A percentile compares a stretch with the other conserved stretches of the same genome.
These are phyloP conservation scores for Stenodema calcarata DNA, from an alignment of 2,888 invertebrate species.

Conservation along the genomic window DNA sequence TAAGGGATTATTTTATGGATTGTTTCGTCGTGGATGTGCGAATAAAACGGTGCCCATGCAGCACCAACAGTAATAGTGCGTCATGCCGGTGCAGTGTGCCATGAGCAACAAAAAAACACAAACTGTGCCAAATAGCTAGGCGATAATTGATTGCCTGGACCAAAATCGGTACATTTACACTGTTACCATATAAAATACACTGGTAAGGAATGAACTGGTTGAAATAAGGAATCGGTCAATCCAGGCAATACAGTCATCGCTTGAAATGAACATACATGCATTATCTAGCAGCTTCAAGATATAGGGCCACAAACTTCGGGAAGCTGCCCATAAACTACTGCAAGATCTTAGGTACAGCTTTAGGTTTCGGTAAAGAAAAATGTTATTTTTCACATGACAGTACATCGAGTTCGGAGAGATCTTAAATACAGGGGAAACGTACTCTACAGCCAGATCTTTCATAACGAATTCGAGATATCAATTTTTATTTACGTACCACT, in stretches of 20 bases:
- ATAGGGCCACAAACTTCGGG: background rate
- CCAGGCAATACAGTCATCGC: background rate
- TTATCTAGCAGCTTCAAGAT: background rate
- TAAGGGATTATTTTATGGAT: background rate
- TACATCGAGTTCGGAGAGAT: too few relatives aligned
- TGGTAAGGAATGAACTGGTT: too few relatives aligned
- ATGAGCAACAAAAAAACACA: constrained; percentile 37
- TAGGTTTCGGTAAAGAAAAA: too few relatives aligned
- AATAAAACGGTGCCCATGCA: constrained; percentile 34
- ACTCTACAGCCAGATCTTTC: too few relatives aligned
- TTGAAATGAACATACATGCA: background rate
- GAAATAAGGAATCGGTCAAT: background rate
- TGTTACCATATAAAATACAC: too few relatives aligned
- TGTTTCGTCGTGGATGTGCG: background rate
- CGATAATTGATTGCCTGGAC: background rate
- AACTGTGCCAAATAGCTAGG: constrained; percentile 27
- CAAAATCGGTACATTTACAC: background rate
- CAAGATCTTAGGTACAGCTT: background rate
- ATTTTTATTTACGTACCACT: too few relatives aligned
- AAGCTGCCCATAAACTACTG: background rate
- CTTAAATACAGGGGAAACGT: too few relatives aligned
- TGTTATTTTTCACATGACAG: too few relatives aligned
- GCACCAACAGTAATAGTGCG: constrained; percentile 36
- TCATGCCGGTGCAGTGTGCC: constrained; percentile 44
- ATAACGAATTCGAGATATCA: too few relatives aligned